phyloP scores from a whole-genome alignment of 2,113 vertebrate genomes.

The Solea senegalensis region DNA sequence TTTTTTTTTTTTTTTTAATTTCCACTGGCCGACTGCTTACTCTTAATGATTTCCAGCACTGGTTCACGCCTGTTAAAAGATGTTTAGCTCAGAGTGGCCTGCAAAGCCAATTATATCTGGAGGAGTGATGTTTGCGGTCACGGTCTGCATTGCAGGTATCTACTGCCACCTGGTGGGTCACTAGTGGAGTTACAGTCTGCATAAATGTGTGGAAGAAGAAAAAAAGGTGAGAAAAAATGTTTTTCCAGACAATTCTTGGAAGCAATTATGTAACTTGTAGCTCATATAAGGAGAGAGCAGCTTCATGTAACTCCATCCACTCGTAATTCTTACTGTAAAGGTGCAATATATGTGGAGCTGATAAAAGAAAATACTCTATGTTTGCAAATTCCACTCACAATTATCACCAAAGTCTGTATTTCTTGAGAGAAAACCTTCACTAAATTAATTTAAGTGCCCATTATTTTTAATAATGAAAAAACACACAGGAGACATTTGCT shows the following conservation, averaged over 20 bases:
- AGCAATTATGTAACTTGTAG: not conserved
- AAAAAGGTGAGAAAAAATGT: not conserved
- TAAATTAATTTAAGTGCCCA: not conserved
- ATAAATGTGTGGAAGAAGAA: not conserved
- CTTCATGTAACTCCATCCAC: not conserved
- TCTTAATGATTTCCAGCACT: constrained; percentile 80
- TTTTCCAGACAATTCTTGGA: not conserved
- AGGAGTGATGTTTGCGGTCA: constrained; percentile 42
- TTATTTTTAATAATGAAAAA: not conserved
- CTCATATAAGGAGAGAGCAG: not conserved
- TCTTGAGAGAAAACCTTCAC: not conserved
- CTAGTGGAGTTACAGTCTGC: constrained; percentile 34
- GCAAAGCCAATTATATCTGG: constrained; percentile 73
- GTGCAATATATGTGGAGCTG: too few species aligned
- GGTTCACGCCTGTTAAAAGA: constrained; percentile 79
- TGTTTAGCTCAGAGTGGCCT: constrained; percentile 76
- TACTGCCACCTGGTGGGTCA: constrained; percentile 77
- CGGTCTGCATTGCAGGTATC: constrained; percentile 60
- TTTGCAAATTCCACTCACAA: not conserved
- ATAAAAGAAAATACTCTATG: not conserved
- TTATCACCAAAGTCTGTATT: not conserved
- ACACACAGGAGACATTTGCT: not conserved
- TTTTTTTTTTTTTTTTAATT: constrained; percentile 51
- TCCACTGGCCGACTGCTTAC: constrained; percentile 65
- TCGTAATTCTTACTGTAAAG: not conserved